These are phyloP conservation scores for Lymantria dispar DNA, from an alignment of 2,888 invertebrate genomes.

Conservation along the genomic window DNA sequence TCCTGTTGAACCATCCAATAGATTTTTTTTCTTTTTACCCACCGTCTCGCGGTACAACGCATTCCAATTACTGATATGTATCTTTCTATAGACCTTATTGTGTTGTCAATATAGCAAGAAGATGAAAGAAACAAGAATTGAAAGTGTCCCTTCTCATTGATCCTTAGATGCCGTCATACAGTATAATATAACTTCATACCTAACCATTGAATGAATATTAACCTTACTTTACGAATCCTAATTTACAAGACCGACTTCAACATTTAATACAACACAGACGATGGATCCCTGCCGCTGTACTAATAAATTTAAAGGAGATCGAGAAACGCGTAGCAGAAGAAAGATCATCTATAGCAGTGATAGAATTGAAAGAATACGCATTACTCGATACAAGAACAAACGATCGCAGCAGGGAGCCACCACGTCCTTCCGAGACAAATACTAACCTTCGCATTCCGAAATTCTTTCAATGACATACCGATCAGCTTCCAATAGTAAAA, in stretches of 20 bases:
- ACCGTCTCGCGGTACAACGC: slow-evolving; percentile 66
- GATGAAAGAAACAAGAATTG: slow-evolving; percentile 56
- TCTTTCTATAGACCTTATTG: slow-evolving; percentile 71
- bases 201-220: slow-evolving; percentile 70
- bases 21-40: slow-evolving; percentile 33
- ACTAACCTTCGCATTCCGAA: slow-evolving; percentile 64
- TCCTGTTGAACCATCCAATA: slow-evolving; percentile 53
- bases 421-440: slow-evolving; percentile 49
- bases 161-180: slow-evolving; percentile 66
- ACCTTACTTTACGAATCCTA: slow-evolving; percentile 71
- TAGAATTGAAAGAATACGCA: slow-evolving; percentile 39
- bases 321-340: slow-evolving; percentile 44
- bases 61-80: slow-evolving; percentile 75
- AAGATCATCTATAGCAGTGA: slow-evolving; percentile 35
- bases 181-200: slow-evolving; percentile 61
- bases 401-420: slow-evolving; percentile 46
- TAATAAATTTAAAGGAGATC: slow-evolving; percentile 28
- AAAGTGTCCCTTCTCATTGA: slow-evolving; percentile 75
- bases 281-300: slow-evolving; percentile 39
- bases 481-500: slow-evolving; percentile 73
- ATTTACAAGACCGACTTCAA: slow-evolving; percentile 67
- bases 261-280: slow-evolving; percentile 45
- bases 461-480: slow-evolving; percentile 69
- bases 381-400: slow-evolving; percentile 34
- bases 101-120: slow-evolving; percentile 59